Evolutionary conservation across 2,113 vertebrate genomes (phyloP).

Genomic region (Lanius collurio): DNA sequence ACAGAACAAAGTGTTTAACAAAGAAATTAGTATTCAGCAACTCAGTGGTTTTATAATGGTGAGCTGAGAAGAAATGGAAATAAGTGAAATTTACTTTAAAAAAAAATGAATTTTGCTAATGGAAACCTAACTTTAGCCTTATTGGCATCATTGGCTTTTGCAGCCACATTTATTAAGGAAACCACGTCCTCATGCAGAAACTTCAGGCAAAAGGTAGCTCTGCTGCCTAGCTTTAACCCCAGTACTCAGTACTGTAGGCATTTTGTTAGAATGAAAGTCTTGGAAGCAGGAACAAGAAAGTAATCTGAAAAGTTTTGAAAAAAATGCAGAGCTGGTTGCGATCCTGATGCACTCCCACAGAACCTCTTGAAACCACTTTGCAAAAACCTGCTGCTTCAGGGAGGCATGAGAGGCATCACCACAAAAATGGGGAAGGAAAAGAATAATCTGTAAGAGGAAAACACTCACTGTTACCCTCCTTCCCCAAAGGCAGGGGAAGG

Average conservation of each 20-base stretch:
- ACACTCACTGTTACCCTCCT: neutral
- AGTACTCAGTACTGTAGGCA: neutral
- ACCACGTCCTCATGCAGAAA: neutral
- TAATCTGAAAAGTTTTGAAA: neutral
- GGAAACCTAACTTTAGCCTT: neutral
- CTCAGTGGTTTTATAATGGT: neutral
- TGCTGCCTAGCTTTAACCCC: neutral
- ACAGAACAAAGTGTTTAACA: neutral
- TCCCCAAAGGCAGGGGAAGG: neutral
- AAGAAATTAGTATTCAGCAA: neutral
- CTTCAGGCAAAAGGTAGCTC: neutral
- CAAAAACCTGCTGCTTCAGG: neutral
- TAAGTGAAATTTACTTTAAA: neutral
- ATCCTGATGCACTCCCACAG: neutral
- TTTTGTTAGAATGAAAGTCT: neutral
- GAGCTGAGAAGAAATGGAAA: neutral
- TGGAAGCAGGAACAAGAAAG: neutral
- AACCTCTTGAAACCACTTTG: neutral
- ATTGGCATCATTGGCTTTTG: neutral
- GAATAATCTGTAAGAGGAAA: neutral
- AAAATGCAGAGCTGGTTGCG: neutral
- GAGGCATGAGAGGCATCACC: accelerated
- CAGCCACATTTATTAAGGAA: neutral
- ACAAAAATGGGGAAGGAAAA: neutral
- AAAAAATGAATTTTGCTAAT: neutral